Base-by-base conservation (phyloP, 1,140 invertebrate genomes). In the Zophobas morio region DNA sequence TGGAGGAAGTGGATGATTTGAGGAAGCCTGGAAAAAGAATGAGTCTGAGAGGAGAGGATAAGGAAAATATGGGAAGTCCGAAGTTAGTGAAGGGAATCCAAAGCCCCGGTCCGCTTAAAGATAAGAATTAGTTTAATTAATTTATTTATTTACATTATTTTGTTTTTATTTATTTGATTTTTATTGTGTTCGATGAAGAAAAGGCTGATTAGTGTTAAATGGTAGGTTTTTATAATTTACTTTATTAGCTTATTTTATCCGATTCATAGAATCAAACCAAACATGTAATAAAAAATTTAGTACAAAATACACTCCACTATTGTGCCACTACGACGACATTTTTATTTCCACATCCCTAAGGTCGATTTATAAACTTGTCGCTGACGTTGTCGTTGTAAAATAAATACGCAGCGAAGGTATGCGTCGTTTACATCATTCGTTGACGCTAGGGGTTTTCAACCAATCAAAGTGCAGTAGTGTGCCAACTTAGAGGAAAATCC, bases 11-110 rank as follows among this genome's bases (percentile, higher is more conserved):
- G 1, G 74, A 70, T 6, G 78, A 82, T 40, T 36, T 77, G 20
- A 81, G 76, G 49, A 80, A 79, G 34, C 36, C 37, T 2, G 49
- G 80, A 6, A 82, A 80, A 46, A 84, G 83, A 70, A 73, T 70
- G 20, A 81, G 80, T 73, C 37, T 78, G 6, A 70, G 66, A 2
- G 63, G 57, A 2, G 74, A 81, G 39, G 84, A 85, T 51, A 86
- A 86, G 60, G 85, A 86, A 76, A 86, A 86, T 77, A 47, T 84
- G 0, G 73, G 66, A 3, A 84, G 82, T 80, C 84, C 85, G 4
- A 84, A 83, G 39, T 66, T 81, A 6, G 79, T 81, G 2, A 79
- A 76, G 56, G 77, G 80, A 34, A 70, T 79, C 3, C 83, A 83
- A 6, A 84, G 82, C 76, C 81, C 82, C 6, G 80, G 78, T n/a